These are phyloP conservation scores for Gadus chalcogrammus DNA, from an alignment of 2,113 vertebrate species.

Conservation along the genomic window DNA sequence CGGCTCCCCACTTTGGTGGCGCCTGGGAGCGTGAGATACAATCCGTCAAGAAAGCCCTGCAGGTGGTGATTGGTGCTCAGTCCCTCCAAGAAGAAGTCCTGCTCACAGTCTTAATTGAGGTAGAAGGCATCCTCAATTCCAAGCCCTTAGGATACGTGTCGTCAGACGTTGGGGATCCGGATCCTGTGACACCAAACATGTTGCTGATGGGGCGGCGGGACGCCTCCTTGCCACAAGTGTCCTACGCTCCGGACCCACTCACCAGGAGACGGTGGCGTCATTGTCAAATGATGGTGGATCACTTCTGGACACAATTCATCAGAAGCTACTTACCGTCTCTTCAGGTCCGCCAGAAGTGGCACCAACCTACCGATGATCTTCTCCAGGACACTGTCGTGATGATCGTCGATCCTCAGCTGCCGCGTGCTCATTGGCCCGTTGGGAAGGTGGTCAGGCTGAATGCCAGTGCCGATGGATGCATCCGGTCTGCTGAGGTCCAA, in stretches of 20 bases:
- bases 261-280: background rate
- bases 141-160: no score
- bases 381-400: background rate
- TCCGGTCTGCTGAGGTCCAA: background rate
- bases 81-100: no score
- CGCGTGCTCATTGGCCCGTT: constrained; percentile 1
- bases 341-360: background rate
- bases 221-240: constrained; percentile 2
- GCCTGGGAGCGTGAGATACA: no score
- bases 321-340: constrained; percentile 4
- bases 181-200: constrained; percentile 6
- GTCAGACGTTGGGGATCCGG: no score
- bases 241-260: background rate
- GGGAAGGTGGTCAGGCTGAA: constrained; percentile 5
- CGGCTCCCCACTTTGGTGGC: background rate
- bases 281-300: constrained; percentile 8
- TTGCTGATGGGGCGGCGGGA: background rate
- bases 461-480: constrained; percentile 8
- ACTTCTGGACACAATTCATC: constrained; percentile 19
- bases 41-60: no score
- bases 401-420: constrained; percentile 11
- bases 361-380: background rate
- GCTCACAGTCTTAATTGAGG: no score
- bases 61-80: no score
- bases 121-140: no score